Evolutionary conservation across 1,140 invertebrate species (phyloP), one percentile per base, ranked within the genome.

Genomic region (Maniola jurtina): DNA sequence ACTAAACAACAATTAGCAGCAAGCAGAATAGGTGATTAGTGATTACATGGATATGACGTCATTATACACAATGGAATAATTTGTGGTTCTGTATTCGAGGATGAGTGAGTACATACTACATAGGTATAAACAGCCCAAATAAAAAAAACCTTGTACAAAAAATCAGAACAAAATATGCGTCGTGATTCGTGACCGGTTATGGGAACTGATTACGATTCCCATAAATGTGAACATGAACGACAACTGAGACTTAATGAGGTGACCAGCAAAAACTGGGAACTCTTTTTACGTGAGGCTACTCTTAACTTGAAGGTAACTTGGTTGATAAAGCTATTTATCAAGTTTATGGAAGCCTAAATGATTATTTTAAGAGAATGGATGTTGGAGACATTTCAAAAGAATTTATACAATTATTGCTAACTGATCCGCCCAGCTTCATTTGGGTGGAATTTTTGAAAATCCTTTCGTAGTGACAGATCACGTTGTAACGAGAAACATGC

Each of bases 161-260:
- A 58, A 35, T n/a, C 36, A 14, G 38, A 36, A 58, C 58, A 47
- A 66, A 55, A 16, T 45, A 33, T 61, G 55, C 68, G 66, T 70
- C 66, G 71, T 74, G 72, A 76, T 68, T 70, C 66, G 71, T 74
- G 72, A 76, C 71, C 70, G 61, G 67, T 66, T 75, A 72, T 75
- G 73, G 67, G 73, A 76, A 35, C 63, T 70, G 68, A 70, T 73
- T 73, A 64, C 68, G 71, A 73, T 63, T 66, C 63, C 68, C 68
- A 73, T 73, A 73, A 73, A 66, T 52, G 67, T 40, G 34, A 70
- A 61, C 54, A 57, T 64, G 55, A 63, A 42, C 40, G 63, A 66
- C 64, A 61, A 66, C 65, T 47, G 61, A 64, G 38, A 57, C 42
- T 64, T 73, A 70, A 73, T 73, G 71, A 73, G 67, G 55, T 60